A percentile compares a stretch with the other conserved stretches of the same genome.
phyloP scores from a whole-genome alignment of 2,888 invertebrate genomes.

The Epirrhoe alternata region DNA sequence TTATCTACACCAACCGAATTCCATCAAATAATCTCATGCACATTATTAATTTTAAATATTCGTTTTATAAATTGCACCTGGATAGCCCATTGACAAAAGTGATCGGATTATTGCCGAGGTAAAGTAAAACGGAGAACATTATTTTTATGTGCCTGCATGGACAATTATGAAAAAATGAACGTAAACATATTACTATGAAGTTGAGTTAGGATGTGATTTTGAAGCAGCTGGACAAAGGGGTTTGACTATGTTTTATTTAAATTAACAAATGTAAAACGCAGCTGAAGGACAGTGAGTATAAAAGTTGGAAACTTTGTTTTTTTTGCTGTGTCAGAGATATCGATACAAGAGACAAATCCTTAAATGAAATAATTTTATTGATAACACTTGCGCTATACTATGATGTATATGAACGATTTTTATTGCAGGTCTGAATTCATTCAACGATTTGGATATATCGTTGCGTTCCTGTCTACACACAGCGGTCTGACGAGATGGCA shows the following conservation, averaged over 20 bases:
- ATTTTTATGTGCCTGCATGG: constrained; percentile 16
- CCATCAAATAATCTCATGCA: neutral
- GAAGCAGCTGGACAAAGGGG: constrained; percentile 16
- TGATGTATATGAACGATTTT: constrained; percentile 39
- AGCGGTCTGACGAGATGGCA: constrained; percentile 96
- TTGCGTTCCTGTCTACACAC: constrained; percentile 95
- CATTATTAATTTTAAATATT: constrained; percentile 51
- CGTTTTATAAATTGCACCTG: constrained; percentile 78
- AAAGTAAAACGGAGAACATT: constrained; percentile 80
- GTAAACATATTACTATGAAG: neutral
- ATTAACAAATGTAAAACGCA: constrained; percentile 7
- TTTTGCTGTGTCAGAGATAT: neutral
- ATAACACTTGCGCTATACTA: neutral
- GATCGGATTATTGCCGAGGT: constrained; percentile 97
- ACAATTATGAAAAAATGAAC: neutral
- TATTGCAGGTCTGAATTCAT: constrained; percentile 91
- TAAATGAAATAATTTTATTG: neutral
- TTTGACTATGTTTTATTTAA: constrained; percentile 4
- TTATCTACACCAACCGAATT: neutral
- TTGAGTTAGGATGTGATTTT: neutral
- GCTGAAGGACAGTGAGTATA: constrained; percentile 29
- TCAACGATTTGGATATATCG: constrained; percentile 92
- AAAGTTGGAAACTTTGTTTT: neutral
- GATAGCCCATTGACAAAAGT: constrained; percentile 95
- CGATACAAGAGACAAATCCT: neutral